phyloP scores from a whole-genome alignment of 1,140 invertebrate species.

The Leguminivora glycinivorella region DNA sequence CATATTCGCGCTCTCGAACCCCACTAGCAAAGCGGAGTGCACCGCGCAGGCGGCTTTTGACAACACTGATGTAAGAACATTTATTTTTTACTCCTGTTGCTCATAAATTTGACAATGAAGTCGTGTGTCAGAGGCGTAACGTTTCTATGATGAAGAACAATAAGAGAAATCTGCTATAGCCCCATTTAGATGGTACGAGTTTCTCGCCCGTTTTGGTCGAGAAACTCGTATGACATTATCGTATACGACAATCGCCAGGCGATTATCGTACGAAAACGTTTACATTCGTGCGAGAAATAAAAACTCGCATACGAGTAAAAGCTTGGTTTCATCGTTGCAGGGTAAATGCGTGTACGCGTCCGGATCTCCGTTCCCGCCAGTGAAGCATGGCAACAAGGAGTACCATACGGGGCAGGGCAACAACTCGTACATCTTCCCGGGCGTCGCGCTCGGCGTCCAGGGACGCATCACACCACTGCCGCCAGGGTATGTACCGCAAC shows the following conservation, averaged over 20 bases:
- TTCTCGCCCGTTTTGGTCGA: too few relatives aligned
- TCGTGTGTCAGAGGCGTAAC: too few relatives aligned
- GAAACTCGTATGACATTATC: too few relatives aligned
- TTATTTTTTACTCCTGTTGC: neutral
- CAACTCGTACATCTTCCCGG: constrained; percentile 98
- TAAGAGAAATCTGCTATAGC: too few relatives aligned
- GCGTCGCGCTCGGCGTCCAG: constrained; percentile 93
- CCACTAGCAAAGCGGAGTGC: constrained; percentile 97
- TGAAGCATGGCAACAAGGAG: constrained; percentile 87
- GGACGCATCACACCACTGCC: constrained; percentile 94
- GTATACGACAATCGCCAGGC: too few relatives aligned
- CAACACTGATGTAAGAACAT: constrained; percentile 86
- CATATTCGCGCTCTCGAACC: constrained; percentile 97
- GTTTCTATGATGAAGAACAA: too few relatives aligned
- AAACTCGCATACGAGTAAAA: too few relatives aligned
- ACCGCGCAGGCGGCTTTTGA: constrained; percentile 95
- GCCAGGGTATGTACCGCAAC: constrained; percentile 93
- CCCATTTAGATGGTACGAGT: too few relatives aligned
- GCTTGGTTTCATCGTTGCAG: constrained; percentile 78
- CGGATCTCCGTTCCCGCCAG: constrained; percentile 94
- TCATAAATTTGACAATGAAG: too few relatives aligned
- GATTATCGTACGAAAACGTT: too few relatives aligned
- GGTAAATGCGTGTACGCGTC: constrained; percentile 94
- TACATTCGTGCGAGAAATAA: too few relatives aligned
- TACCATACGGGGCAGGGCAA: constrained; percentile 96